A percentile compares a stretch with the other conserved stretches of the same genome.
These are phyloP conservation scores for Cyanoramphus novaezelandiae DNA, from an alignment of 2,113 vertebrate genomes.

Conservation along the genomic window DNA sequence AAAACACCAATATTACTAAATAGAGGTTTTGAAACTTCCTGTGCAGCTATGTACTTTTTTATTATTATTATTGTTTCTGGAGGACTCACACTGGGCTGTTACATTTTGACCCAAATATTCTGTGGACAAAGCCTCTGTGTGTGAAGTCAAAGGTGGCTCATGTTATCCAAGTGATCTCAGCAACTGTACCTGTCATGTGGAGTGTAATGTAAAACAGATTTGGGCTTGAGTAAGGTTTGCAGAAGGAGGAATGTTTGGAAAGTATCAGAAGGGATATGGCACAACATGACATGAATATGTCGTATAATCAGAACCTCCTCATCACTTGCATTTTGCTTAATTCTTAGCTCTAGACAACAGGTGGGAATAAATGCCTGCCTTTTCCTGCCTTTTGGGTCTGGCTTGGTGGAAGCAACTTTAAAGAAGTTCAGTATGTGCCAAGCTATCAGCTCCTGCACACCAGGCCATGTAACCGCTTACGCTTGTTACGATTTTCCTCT, in stretches of 20 bases:
- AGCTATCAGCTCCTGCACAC: not conserved
- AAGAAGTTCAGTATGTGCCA: not conserved
- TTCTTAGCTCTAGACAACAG: not conserved
- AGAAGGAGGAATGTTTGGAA: slow-evolving; percentile 9
- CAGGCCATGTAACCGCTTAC: not conserved
- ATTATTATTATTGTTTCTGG: not conserved
- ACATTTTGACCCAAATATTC: not conserved
- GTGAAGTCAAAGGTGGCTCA: not conserved
- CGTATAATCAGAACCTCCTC: not conserved
- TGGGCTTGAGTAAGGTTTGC: not conserved
- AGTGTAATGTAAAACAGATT: slow-evolving; percentile 27
- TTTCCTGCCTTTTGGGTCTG: not conserved
- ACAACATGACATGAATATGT: not conserved
- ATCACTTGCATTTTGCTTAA: not conserved
- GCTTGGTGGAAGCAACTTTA: not conserved
- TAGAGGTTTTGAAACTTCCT: slow-evolving; percentile 53
- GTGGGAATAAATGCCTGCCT: not conserved
- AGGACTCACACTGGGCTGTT: not conserved
- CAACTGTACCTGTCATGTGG: not conserved
- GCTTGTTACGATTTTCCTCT: not conserved
- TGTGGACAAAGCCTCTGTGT: not conserved
- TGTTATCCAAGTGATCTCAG: not conserved
- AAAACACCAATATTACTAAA: slow-evolving; percentile 42
- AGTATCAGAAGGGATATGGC: slow-evolving; percentile 11
- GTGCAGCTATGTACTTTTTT: not conserved